Conservation (phyloP, 53 echinoderm and acorn worm genomes). For the Zoroaster sp. region DNA sequence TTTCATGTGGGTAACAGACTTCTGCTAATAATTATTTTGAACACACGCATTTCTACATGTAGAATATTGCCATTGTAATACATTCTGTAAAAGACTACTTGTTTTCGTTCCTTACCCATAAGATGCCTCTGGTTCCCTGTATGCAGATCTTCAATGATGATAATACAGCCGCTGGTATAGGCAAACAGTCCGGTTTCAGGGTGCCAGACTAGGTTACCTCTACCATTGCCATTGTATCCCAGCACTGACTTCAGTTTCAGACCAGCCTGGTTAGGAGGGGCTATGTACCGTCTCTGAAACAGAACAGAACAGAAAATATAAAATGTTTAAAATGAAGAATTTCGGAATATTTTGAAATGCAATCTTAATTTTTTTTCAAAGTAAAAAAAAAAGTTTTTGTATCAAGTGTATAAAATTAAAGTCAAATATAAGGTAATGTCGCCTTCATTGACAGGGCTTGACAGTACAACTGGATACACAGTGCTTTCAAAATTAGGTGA, state of each 20-base stretch:
- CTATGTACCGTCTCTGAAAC: slow-evolving; percentile 89
- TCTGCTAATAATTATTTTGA: too few relatives aligned
- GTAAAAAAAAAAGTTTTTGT: too few relatives aligned
- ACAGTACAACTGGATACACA: too few relatives aligned
- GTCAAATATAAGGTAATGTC: too few relatives aligned
- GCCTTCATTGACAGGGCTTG: too few relatives aligned
- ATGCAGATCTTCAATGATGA: slow-evolving; percentile 85
- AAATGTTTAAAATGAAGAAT: neutral
- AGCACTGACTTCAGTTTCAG: slow-evolving; percentile 84
- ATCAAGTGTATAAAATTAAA: too few relatives aligned
- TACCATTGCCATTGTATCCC: slow-evolving; percentile 93
- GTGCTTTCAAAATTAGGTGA: too few relatives aligned
- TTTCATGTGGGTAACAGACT: too few relatives aligned
- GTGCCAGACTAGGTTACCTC: slow-evolving; percentile 95
- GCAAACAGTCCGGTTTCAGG: slow-evolving; percentile 97
- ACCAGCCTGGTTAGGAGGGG: slow-evolving; percentile 93
- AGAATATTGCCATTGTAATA: neutral
- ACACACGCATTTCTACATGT: too few relatives aligned
- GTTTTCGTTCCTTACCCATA: slow-evolving; percentile 58
- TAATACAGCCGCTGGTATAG: slow-evolving; percentile 89
- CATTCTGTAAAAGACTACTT: neutral
- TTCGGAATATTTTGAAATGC: too few relatives aligned
- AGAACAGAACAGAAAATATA: neutral
- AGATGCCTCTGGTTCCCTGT: slow-evolving; percentile 86
- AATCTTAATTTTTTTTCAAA: too few relatives aligned